Evolutionary conservation across 2,797 vertebrate genomes (phyloP).

Genomic region (Poliocrania exsul): DNA sequence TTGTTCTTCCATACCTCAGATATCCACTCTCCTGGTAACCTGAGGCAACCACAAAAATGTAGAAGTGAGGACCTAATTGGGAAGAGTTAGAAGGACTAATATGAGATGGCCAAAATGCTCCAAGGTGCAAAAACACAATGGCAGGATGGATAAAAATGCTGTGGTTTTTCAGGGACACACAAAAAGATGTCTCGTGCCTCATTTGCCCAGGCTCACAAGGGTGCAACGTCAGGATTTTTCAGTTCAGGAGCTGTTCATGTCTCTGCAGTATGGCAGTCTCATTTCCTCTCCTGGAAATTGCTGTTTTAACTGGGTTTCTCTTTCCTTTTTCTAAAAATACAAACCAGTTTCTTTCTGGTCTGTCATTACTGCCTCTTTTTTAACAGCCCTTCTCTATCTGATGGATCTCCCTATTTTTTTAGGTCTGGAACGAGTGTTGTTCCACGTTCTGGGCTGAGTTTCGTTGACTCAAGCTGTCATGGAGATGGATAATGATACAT

Average conservation of each 20-base stretch:
- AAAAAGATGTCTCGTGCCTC: not conserved
- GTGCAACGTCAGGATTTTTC: not conserved
- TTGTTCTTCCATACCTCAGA: not conserved
- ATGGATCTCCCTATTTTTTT: slow-evolving; percentile 50
- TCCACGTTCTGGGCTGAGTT: not conserved
- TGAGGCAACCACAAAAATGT: not conserved
- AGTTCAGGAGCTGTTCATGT: not conserved
- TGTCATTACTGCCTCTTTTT: slow-evolving; percentile 51
- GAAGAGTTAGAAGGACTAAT: not conserved
- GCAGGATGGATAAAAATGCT: not conserved
- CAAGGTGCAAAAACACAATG: not conserved
- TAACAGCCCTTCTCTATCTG: slow-evolving; percentile 42
- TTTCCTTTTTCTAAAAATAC: slow-evolving; percentile 58
- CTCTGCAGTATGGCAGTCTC: not conserved
- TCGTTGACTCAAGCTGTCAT: slow-evolving; percentile 39
- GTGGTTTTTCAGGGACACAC: not conserved
- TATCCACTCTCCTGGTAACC: not conserved
- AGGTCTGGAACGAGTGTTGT: slow-evolving; percentile 21
- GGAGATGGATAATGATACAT: slow-evolving; percentile 32
- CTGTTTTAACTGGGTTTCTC: slow-evolving; percentile 27
- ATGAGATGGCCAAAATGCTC: not conserved
- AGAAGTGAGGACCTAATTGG: not conserved
- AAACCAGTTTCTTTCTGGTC: slow-evolving; percentile 15
- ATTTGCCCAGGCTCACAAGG: not conserved
- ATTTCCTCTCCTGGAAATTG: slow-evolving; percentile 43